phyloP scores from a whole-genome alignment of 2,797 vertebrate species.

The Sebastes trivittatus region DNA sequence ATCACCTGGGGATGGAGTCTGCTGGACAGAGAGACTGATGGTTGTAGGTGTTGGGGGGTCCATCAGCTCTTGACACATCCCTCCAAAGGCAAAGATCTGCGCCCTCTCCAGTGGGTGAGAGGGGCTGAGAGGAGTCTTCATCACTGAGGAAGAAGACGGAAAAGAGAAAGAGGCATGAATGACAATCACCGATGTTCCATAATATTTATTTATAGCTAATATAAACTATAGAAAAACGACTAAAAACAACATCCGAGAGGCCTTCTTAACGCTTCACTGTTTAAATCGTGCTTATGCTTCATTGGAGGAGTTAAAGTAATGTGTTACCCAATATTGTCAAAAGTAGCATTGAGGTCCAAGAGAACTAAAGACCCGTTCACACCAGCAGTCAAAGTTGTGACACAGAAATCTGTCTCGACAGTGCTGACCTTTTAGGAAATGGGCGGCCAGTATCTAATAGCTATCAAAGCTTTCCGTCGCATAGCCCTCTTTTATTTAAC shows the following conservation, averaged over 20 bases:
- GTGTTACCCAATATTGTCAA: neutral
- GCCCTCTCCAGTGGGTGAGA: constrained; percentile 57
- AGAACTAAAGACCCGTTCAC: neutral
- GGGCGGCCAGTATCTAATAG: neutral
- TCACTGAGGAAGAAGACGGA: constrained; percentile 27
- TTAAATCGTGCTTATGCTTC: neutral
- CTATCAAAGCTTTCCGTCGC: neutral
- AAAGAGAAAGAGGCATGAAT: neutral
- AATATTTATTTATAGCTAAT: neutral
- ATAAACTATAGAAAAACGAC: neutral
- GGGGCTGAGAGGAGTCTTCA: constrained; percentile 66
- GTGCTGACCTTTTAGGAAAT: neutral
- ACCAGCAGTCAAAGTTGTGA: neutral
- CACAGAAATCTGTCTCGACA: neutral
- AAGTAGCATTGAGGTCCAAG: neutral
- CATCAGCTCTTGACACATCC: constrained; percentile 61
- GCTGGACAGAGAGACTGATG: constrained; percentile 37
- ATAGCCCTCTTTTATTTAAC: neutral
- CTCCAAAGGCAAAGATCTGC: constrained; percentile 60
- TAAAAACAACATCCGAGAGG: neutral
- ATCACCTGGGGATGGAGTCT: constrained; percentile 54
- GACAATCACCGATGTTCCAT: neutral
- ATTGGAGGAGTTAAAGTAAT: neutral
- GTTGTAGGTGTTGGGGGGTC: constrained; percentile 27
- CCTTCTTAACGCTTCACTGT: too few relatives aligned